Evolutionary conservation across 2,797 vertebrate genomes (phyloP).

Genomic region (Pogoniulus pusillus): DNA sequence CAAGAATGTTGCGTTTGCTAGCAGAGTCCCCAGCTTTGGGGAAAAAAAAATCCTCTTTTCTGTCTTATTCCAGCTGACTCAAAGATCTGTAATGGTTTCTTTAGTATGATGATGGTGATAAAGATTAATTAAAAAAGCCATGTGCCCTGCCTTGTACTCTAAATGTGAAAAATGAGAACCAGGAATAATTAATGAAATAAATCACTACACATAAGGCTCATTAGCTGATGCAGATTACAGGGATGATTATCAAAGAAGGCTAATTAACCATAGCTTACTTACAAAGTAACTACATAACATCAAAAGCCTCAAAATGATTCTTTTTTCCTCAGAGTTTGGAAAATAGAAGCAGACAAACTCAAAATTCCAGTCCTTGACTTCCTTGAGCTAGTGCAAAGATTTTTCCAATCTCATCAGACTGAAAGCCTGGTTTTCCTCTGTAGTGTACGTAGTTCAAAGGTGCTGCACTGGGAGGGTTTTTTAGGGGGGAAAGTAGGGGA

Average conservation of each 20-base stretch:
- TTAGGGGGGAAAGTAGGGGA: fast-evolving
- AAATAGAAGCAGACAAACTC: background rate
- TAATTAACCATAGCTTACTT: conserved; percentile 4
- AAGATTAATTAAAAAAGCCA: conserved; percentile 31
- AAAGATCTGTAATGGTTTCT: conserved; percentile 3
- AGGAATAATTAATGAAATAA: conserved; percentile 50
- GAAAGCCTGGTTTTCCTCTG: background rate
- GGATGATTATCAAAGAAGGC: conserved; percentile 20
- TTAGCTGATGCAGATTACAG: conserved; percentile 25
- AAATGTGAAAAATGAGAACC: conserved; percentile 20
- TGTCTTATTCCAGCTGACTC: background rate
- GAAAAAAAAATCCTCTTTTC: background rate
- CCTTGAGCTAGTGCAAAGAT: background rate
- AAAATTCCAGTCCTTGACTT: background rate
- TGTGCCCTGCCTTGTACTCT: background rate
- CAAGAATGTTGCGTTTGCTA: background rate
- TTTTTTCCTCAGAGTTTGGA: background rate
- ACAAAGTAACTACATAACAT: background rate
- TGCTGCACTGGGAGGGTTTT: background rate
- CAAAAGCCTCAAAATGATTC: background rate
- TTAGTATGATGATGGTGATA: background rate
- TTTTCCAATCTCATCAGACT: background rate
- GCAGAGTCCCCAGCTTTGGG: conserved; percentile 16
- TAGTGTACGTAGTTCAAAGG: background rate
- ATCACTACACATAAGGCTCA: background rate